A percentile compares a stretch with the other conserved stretches of the same genome.
Evolutionary conservation across 2,113 vertebrate species (phyloP).

Genomic region (Limanda limanda): DNA sequence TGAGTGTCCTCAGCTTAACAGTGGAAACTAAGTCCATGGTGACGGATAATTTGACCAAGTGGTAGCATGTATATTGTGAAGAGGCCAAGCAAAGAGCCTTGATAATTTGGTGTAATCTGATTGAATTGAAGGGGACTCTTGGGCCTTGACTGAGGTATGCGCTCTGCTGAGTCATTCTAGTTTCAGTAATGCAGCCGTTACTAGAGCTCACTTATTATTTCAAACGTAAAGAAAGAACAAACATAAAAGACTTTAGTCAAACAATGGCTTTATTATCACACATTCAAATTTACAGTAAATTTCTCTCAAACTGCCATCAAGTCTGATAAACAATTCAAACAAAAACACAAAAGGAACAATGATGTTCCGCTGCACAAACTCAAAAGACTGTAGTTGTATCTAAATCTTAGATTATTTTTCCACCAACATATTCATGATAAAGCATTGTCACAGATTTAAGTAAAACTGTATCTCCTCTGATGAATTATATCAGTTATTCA

Average conservation of each 20-base stretch:
- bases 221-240: not conserved
- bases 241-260: not conserved
- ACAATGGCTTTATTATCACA: constrained; percentile 49
- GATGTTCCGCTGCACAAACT: not conserved
- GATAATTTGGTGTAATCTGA: too few species aligned
- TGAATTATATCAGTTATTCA: not conserved
- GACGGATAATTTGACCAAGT: too few species aligned
- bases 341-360: not conserved
- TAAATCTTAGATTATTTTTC: not conserved
- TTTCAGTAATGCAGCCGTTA: too few species aligned
- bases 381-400: not conserved
- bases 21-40: too few species aligned
- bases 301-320: not conserved
- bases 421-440: not conserved
- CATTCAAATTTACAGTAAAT: constrained; percentile 8
- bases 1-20: too few species aligned
- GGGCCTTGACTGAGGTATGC: too few species aligned
- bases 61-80: too few species aligned
- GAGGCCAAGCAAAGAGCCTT: too few species aligned
- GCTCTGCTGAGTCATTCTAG: too few species aligned
- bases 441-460: not conserved
- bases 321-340: not conserved
- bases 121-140: too few species aligned
- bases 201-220: not conserved
- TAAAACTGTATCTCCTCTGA: not conserved